Percentiles rank a stretch among this genome's conserved stretches.
These are phyloP conservation scores for Antennarius maculatus DNA, from an alignment of 2,797 vertebrate genomes.

Conservation along the genomic window DNA sequence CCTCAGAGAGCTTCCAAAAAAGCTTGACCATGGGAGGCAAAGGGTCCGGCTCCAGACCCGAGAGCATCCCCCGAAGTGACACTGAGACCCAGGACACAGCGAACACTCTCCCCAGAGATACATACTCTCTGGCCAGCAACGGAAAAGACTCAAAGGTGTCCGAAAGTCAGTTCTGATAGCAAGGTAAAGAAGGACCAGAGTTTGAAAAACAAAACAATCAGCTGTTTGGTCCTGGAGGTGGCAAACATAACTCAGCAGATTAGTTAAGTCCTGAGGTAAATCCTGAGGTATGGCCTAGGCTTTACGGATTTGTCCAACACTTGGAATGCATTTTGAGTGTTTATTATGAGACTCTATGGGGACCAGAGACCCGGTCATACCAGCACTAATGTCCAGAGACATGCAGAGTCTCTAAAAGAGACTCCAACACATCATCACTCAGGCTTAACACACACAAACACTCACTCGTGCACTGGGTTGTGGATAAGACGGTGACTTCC, in stretches of 20 bases:
- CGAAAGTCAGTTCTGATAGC: conserved; percentile 84
- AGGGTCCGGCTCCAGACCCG: conserved; percentile 83
- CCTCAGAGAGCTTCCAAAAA: conserved; percentile 97
- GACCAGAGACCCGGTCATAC: conserved; percentile 45
- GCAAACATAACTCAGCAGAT: conserved; percentile 79
- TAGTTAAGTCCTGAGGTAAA: conserved; percentile 74
- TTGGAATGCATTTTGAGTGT: conserved; percentile 70
- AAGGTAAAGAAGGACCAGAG: conserved; percentile 13
- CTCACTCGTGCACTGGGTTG: conserved; percentile 59
- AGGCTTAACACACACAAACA: conserved; percentile 47
- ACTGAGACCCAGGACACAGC: conserved; percentile 67
- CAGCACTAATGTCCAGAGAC: conserved; percentile 29
- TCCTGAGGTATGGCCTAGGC: conserved; percentile 68
- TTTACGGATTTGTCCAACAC: conserved; percentile 71
- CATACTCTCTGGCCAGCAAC: conserved; percentile 75
- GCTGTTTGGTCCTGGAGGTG: conserved; percentile 66
- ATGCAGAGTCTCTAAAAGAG: conserved; percentile 32
- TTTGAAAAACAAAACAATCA: conserved; percentile 56
- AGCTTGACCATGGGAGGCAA: conserved; percentile 88
- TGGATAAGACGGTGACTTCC: conserved; percentile 34
- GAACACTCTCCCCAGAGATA: conserved; percentile 59
- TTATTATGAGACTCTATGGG: conserved; percentile 50
- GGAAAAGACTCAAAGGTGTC: conserved; percentile 85
- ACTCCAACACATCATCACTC: conserved; percentile 37
- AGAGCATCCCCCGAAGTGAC: conserved; percentile 87